phyloP scores from a whole-genome alignment of 2,888 invertebrate genomes.

The Ferrisia virgata region DNA sequence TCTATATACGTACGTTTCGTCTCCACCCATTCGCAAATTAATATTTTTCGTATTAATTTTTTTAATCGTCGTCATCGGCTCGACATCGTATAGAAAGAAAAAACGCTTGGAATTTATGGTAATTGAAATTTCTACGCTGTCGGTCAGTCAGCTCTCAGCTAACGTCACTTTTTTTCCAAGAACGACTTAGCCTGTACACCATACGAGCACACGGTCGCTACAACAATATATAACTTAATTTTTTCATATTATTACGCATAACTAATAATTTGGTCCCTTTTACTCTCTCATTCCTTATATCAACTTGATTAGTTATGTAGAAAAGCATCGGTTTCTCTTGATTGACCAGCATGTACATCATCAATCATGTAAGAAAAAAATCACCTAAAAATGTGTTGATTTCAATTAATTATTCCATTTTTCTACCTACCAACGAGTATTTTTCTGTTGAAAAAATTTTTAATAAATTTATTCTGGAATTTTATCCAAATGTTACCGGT shows the following conservation, averaged over 20 bases:
- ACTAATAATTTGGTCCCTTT: neutral
- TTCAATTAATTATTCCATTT: neutral
- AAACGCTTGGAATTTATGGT: constrained; percentile 15
- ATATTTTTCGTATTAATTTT: neutral
- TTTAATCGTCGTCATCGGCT: neutral
- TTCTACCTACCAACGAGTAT: neutral
- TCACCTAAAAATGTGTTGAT: neutral
- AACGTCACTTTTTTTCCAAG: neutral
- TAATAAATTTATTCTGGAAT: neutral
- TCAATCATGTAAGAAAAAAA: neutral
- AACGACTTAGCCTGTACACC: too few species aligned
- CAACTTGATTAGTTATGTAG: neutral
- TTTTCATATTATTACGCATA: neutral
- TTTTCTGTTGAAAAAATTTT: constrained; percentile 24
- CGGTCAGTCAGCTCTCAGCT: neutral
- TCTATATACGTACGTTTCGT: neutral
- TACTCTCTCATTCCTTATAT: neutral
- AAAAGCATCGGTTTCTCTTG: neutral
- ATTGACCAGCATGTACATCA: neutral
- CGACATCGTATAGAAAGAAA: neutral
- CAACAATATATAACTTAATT: constrained; percentile 16
- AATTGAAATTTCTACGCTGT: constrained; percentile 17
- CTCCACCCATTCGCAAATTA: constrained; percentile 29
- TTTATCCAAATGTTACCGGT: too few species aligned
- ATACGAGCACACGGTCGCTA: neutral